A percentile compares a stretch with the other conserved stretches of the same genome.
Evolutionary conservation across 35 echinoderm and acorn worm species (phyloP).

Genomic region (Eucidaris tribuloides): DNA sequence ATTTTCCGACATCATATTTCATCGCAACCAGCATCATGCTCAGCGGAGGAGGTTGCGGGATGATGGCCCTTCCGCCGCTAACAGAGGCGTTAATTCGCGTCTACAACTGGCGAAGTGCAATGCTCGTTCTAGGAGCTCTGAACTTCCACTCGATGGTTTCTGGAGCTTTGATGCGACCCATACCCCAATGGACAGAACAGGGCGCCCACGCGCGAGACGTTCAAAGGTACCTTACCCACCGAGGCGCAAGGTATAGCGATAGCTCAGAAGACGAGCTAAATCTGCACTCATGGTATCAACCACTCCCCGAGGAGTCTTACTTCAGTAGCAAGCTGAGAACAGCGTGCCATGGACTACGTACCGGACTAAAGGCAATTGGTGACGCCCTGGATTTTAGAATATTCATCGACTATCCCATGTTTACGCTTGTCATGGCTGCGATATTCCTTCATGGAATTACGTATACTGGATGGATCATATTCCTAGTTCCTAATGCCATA

Average conservation of each 20-base stretch:
- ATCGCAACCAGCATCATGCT: conserved; percentile 2
- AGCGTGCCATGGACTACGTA: too few relatives aligned
- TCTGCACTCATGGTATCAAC: too few relatives aligned
- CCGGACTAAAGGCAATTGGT: too few relatives aligned
- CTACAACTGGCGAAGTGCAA: conserved; percentile 46
- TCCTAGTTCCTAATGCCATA: conserved; percentile 11
- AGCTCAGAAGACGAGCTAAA: too few relatives aligned
- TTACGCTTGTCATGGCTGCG: not conserved
- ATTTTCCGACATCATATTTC: conserved; percentile 13
- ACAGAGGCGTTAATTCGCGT: not conserved
- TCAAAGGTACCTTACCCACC: too few relatives aligned
- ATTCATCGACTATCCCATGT: not conserved
- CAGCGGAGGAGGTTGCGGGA: conserved; percentile 5
- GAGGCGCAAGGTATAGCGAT: too few relatives aligned
- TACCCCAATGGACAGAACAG: too few relatives aligned
- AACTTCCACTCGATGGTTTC: conserved; percentile 14
- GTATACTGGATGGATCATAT: conserved; percentile 31
- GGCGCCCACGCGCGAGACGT: too few relatives aligned
- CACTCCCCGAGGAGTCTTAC: too few relatives aligned
- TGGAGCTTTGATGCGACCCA: not conserved
- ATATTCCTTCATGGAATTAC: conserved; percentile 1
- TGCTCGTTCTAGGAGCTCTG: conserved; percentile 21
- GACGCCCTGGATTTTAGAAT: not conserved
- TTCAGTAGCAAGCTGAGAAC: too few relatives aligned
- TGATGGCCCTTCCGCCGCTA: conserved; percentile 22